These are phyloP conservation scores for Dasyornis broadbenti DNA, from an alignment of 2,113 vertebrate genomes.

Conservation along the genomic window DNA sequence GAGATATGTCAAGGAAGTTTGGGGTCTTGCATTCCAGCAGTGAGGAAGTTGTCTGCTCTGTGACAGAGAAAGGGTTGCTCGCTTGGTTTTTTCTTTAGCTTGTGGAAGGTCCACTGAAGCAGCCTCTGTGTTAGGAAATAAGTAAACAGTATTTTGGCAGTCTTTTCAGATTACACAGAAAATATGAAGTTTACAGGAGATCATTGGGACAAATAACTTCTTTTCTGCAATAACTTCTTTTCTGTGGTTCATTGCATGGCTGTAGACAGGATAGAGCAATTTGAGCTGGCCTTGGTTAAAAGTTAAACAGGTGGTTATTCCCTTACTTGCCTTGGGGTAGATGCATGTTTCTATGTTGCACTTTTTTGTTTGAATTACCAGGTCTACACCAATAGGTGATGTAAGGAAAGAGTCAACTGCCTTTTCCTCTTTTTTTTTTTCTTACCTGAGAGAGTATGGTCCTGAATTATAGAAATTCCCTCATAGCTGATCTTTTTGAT, in stretches of 20 bases:
- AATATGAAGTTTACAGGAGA: background rate
- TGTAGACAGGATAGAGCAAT: background rate
- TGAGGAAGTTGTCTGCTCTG: background rate
- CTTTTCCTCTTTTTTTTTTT: background rate
- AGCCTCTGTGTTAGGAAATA: background rate
- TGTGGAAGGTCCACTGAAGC: background rate
- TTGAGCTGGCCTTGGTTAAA: background rate
- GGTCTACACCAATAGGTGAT: background rate
- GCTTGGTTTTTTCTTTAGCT: background rate
- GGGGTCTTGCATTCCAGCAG: conserved; percentile 9
- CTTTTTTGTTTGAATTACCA: background rate
- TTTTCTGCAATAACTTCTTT: background rate
- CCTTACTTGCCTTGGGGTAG: background rate
- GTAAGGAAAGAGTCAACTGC: background rate
- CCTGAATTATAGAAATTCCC: background rate
- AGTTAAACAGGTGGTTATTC: background rate
- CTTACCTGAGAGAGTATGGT: background rate
- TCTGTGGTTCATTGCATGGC: background rate
- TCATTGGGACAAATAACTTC: background rate
- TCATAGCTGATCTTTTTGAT: background rate
- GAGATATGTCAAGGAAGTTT: conserved; percentile 3
- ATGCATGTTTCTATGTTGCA: accelerated
- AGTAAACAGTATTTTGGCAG: background rate
- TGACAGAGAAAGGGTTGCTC: background rate
- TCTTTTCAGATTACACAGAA: background rate